Conservation (phyloP, 2,888 invertebrate genomes). For the Eupelmus urozonus region DNA sequence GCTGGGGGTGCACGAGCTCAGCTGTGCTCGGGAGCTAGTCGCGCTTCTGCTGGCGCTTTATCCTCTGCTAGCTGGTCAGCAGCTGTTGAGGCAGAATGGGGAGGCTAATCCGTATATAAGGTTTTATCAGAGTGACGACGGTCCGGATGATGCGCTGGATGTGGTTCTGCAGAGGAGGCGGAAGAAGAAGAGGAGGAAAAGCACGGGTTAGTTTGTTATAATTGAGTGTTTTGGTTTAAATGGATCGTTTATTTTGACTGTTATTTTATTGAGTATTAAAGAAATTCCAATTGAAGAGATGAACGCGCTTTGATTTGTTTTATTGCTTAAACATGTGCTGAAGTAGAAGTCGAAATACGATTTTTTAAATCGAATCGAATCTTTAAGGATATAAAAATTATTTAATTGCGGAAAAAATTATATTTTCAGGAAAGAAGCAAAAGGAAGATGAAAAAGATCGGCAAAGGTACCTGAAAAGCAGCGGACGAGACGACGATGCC, state of each 20-base stretch:
- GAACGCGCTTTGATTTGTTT: no score
- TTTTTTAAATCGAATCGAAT: no score
- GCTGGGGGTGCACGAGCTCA: conserved; percentile 81
- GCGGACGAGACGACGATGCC: conserved; percentile 7
- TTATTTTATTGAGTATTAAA: conserved; percentile 18
- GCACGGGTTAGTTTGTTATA: conserved; percentile 35
- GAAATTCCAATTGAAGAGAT: no score
- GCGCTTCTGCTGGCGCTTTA: conserved; percentile 81
- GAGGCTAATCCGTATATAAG: conserved; percentile 12
- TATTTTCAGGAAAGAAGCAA: conserved; percentile 33
- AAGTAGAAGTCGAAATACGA: no score
- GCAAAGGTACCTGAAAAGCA: no score
- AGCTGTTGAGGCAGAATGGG: background rate
- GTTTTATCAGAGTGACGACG: conserved; percentile 68
- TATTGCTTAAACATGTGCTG: no score
- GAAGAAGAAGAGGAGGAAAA: conserved; percentile 62
- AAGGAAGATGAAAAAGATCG: conserved; percentile 42
- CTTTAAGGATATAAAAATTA: conserved; percentile 42
- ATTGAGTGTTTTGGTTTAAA: background rate
- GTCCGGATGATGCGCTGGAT: conserved; percentile 68
- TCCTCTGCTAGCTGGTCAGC: conserved; percentile 66
- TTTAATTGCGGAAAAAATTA: conserved; percentile 42
- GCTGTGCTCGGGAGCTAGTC: conserved; percentile 82
- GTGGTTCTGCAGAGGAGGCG: conserved; percentile 70
- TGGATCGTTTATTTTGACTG: background rate